These are phyloP conservation scores for Psittacula cyanocephala DNA, from an alignment of 2,113 vertebrate genomes.

Conservation along the genomic window DNA sequence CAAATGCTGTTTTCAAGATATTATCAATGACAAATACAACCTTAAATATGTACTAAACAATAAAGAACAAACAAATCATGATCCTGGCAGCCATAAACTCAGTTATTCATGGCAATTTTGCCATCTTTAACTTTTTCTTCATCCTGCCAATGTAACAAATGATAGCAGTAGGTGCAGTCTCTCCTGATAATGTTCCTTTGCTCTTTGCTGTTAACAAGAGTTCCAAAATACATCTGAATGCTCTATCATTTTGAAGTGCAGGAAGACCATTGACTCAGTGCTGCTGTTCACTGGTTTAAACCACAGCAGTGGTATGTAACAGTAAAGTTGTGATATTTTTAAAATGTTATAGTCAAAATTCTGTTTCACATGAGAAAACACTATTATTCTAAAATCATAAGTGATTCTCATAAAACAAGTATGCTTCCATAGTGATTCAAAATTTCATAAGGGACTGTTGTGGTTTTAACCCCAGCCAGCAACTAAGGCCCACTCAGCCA, in stretches of 20 bases:
- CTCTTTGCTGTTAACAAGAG: neutral
- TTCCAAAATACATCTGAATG: neutral
- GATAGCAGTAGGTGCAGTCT: neutral
- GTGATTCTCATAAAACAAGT: neutral
- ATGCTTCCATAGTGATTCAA: neutral
- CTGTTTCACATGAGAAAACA: neutral
- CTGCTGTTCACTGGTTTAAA: neutral
- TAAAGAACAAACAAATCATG: neutral
- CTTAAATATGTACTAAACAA: slow-evolving; percentile 23
- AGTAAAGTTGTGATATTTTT: neutral
- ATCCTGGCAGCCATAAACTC: neutral
- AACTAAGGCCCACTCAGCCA: neutral
- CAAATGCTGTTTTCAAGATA: neutral
- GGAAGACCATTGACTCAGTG: neutral
- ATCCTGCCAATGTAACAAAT: neutral
- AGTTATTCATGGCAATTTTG: neutral
- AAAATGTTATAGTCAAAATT: neutral
- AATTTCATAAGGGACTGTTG: neutral
- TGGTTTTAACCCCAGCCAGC: neutral
- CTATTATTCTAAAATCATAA: neutral
- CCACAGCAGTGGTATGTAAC: neutral
- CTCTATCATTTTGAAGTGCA: neutral
- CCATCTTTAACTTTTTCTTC: neutral
- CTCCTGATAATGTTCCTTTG: neutral
- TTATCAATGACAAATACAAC: neutral